Evolutionary conservation across 1,140 invertebrate species (phyloP), one percentile per base, ranked within the genome.

Genomic region (Cydia pomonella): DNA sequence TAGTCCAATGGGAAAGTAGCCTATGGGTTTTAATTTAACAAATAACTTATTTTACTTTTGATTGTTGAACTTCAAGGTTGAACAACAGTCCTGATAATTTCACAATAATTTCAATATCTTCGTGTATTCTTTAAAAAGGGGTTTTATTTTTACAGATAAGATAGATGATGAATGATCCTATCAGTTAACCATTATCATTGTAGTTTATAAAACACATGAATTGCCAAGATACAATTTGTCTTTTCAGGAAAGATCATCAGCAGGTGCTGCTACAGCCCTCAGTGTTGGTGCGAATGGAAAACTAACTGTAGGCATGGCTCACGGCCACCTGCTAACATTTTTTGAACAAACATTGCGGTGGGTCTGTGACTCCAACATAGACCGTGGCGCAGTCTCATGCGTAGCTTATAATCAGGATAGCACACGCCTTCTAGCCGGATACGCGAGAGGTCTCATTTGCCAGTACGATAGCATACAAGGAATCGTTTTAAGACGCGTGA

Each of bases 321-420:
- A 99, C 93, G 98, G 98, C 23, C 94, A 98, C 76, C 95, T 99
- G 73, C 92, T 99, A 16, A 96, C 97, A 73, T 99, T 99, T 94
- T 97, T 98, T 94, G 95, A 95, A 27, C 97, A 98, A 92, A 96
- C 95, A 18, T 92, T 99, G 77, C 95, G 97, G 89, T 99, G 97
- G 97, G 98, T 96, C 50, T 96, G 96, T 84, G 95, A 96, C 81
- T 94, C 94, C 41, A 95, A 96, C 73, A 94, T 94, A 76, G 95
- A 97, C 75, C 95, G 96, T 84, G 97, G 97, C 63, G 95, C 98
- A 9, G 96, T 99, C 13, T 98, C 98, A 27, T 95, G 96, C 72
- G 91, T 99, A 44, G 95, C 97, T 71, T 97, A 99, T 76, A 99
- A 98, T 93, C 93, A 96, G 59, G 97, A 99, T 80, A 97, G 97